Conservation (phyloP, 2,888 invertebrate species). For the Cenopis cana region DNA sequence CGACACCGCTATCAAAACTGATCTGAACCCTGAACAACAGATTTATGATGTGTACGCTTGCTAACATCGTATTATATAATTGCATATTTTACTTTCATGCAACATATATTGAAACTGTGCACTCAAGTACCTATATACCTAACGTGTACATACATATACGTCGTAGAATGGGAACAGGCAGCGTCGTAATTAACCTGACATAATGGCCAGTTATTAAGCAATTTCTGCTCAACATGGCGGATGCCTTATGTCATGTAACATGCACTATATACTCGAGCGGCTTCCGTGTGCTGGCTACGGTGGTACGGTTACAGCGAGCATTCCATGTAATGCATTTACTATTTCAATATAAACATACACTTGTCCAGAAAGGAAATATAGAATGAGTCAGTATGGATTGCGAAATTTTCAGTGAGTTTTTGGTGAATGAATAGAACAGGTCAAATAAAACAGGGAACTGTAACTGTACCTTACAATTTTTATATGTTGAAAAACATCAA, state of each 20-base stretch:
- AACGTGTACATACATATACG: not conserved
- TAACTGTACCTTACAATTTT: too few species aligned
- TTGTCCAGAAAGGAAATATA: not conserved
- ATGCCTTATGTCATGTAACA: conserved; percentile 59
- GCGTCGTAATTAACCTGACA: conserved; percentile 73
- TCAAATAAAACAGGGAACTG: too few species aligned
- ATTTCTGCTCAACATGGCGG: conserved; percentile 70
- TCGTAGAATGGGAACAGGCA: conserved; percentile 53
- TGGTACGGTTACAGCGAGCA: conserved; percentile 19
- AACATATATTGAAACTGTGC: not conserved
- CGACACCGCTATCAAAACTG: not conserved
- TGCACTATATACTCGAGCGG: conserved; percentile 37
- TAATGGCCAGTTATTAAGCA: conserved; percentile 79
- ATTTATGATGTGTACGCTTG: conserved; percentile 1
- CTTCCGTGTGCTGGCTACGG: conserved; percentile 41
- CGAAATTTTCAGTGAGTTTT: not conserved
- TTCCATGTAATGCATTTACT: conserved; percentile 2
- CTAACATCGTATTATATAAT: conserved; percentile 1
- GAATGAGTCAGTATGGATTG: not conserved
- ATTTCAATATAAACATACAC: not conserved
- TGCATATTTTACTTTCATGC: not conserved
- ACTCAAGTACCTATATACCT: conserved; percentile 12
- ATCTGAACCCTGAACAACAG: conserved; percentile 1
- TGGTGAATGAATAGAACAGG: not conserved
- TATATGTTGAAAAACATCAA: too few species aligned